Conservation (phyloP, 1,140 invertebrate genomes). For the Conus ventricosus region DNA sequence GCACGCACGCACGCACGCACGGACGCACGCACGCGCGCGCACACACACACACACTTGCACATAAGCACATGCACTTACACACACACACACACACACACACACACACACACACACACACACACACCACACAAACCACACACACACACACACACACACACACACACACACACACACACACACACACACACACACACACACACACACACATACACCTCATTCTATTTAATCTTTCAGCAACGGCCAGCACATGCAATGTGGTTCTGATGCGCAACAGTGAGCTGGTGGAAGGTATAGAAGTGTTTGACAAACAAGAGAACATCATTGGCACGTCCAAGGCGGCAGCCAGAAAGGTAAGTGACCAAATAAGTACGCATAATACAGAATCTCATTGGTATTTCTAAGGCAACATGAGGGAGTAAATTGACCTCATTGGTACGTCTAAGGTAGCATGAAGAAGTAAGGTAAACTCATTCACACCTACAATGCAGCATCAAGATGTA, state of each 20-base stretch:
- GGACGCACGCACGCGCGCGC: too few relatives aligned
- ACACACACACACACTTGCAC: not conserved
- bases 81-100: too few relatives aligned
- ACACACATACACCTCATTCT: too few relatives aligned
- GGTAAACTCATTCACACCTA: too few relatives aligned
- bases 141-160: too few relatives aligned
- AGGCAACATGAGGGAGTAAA: not conserved
- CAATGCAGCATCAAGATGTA: too few relatives aligned
- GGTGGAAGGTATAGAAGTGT: constrained; percentile 76
- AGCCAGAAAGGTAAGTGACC: constrained; percentile 73
- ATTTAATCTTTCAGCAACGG: constrained; percentile 65
- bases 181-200: too few relatives aligned
- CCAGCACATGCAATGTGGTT: constrained; percentile 77
- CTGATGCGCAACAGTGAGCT: constrained; percentile 77
- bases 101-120: not conserved
- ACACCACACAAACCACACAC: too few relatives aligned
- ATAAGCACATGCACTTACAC: not conserved
- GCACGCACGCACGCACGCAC: too few relatives aligned
- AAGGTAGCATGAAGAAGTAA: not conserved
- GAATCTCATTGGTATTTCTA: not conserved
- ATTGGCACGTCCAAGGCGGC: constrained; percentile 77
- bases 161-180: too few relatives aligned
- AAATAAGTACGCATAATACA: not conserved
- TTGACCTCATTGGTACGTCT: not conserved
- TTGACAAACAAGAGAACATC: constrained; percentile 72